Conservation (phyloP, 2,888 invertebrate genomes). For the Buathra laborator region DNA sequence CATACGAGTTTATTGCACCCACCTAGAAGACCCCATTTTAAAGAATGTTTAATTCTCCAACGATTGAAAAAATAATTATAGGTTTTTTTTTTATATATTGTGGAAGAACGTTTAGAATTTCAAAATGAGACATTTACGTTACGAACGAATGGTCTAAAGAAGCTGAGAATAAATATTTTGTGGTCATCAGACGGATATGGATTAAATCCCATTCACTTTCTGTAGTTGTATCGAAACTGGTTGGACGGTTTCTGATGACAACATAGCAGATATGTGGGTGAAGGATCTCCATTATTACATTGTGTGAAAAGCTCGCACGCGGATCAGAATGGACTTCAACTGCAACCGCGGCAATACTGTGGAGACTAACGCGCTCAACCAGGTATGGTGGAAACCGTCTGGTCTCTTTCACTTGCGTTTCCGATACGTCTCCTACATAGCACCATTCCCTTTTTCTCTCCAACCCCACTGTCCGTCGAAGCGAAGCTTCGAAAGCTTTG, state of each 20-base stretch:
- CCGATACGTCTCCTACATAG: constrained; percentile 63
- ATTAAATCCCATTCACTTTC: neutral
- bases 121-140: no score
- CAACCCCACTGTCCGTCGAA: constrained; percentile 24
- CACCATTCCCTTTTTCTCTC: constrained; percentile 36
- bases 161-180: constrained; percentile 20
- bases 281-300: constrained; percentile 73
- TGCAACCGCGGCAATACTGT: constrained; percentile 34
- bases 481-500: constrained; percentile 31
- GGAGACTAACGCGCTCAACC: constrained; percentile 52
- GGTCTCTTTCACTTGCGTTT: constrained; percentile 71
- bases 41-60: no score
- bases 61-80: no score
- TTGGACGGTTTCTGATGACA: constrained; percentile 44
- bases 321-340: constrained; percentile 63
- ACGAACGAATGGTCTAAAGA: no score
- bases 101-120: no score
- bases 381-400: constrained; percentile 69
- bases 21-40: no score
- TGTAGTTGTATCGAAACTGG: constrained; percentile 19
- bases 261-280: constrained; percentile 52
- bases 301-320: constrained; percentile 62
- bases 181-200: constrained; percentile 1
- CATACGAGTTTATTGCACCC: no score
- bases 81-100: no score